Percentiles rank a stretch among this genome's conserved stretches.
Evolutionary conservation across 2,888 invertebrate species (phyloP).

Genomic region (Mimachlamys varia): DNA sequence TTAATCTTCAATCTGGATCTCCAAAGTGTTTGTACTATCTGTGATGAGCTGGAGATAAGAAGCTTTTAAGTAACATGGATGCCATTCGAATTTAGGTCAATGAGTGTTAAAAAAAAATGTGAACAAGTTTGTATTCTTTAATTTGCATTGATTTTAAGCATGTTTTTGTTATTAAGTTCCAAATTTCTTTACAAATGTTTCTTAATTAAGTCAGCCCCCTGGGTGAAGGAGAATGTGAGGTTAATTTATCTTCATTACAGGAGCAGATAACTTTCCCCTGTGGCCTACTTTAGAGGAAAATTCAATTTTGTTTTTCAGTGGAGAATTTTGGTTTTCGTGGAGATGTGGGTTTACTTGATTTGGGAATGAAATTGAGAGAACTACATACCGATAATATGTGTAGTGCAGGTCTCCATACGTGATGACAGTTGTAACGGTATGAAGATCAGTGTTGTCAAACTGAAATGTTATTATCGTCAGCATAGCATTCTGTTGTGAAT

Average conservation of each 20-base stretch:
- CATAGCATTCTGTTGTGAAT: too few species aligned
- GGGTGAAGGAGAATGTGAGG: neutral
- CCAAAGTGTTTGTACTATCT: neutral
- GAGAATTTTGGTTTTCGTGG: neutral
- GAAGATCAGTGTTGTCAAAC: too few species aligned
- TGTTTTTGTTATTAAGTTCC: neutral
- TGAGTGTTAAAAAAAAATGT: neutral
- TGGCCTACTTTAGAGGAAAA: neutral
- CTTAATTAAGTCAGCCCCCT: neutral
- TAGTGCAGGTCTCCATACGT: neutral
- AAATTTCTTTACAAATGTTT: neutral
- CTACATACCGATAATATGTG: neutral
- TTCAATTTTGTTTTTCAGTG: neutral
- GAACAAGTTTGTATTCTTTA: neutral
- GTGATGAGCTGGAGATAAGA: neutral
- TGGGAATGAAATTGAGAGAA: neutral
- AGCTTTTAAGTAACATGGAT: neutral
- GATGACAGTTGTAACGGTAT: neutral
- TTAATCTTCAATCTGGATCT: neutral
- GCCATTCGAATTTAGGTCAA: neutral
- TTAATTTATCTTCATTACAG: neutral
- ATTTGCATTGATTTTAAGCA: neutral
- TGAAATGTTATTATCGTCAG: too few species aligned
- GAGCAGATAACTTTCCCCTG: neutral
- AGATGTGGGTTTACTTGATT: neutral